Evolutionary conservation across 1,140 invertebrate genomes (phyloP).

Genomic region (Tetragonula clypearis): DNA sequence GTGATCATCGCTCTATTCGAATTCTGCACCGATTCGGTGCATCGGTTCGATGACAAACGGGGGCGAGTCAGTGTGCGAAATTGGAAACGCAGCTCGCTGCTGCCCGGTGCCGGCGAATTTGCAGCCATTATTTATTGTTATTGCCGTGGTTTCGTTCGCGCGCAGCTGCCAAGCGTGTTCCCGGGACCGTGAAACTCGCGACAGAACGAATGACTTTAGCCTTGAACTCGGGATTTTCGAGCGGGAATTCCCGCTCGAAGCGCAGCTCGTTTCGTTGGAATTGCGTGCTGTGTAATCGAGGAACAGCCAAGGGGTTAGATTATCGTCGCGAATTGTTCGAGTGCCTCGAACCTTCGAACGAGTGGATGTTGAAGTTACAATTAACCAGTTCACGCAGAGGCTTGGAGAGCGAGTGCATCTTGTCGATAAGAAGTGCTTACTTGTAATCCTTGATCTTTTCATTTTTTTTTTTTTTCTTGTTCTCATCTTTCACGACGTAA

Average conservation of each 20-base stretch:
- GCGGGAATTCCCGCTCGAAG: background rate
- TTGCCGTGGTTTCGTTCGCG: background rate
- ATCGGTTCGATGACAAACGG: conserved; percentile 9
- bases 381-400: too few species aligned
- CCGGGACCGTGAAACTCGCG: conserved; percentile 6
- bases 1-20: too few species aligned
- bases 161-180: background rate
- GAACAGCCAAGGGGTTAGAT: background rate
- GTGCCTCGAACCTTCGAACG: background rate
- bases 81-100: background rate
- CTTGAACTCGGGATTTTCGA: conserved; percentile 18
- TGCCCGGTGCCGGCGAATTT: conserved; percentile 4
- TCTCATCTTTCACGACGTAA: background rate
- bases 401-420: background rate
- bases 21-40: background rate
- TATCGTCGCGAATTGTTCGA: background rate
- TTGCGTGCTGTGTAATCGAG: background rate
- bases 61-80: background rate
- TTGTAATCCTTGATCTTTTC: background rate
- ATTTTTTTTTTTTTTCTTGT: background rate
- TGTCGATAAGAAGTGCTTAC: background rate
- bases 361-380: background rate
- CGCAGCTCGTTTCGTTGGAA: background rate
- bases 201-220: background rate
- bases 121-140: conserved; percentile 34